Evolutionary conservation across 2,113 vertebrate species (phyloP).

Genomic region (Callipepla squamata): DNA sequence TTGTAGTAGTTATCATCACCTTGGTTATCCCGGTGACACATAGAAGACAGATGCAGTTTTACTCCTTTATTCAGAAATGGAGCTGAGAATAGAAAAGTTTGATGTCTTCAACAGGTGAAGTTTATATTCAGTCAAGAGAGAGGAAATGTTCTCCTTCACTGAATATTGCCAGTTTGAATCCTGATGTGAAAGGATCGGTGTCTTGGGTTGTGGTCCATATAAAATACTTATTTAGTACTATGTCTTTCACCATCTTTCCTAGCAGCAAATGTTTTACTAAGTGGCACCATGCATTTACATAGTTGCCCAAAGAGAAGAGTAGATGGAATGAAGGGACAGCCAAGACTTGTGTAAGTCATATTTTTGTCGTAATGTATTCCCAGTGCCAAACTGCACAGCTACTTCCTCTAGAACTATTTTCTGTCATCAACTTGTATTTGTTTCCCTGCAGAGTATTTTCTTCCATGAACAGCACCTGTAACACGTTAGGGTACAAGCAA

Average conservation of each 20-base stretch:
- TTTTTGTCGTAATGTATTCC: not conserved
- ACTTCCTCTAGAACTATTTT: not conserved
- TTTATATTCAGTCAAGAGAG: not conserved
- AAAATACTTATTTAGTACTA: slow-evolving; percentile 28
- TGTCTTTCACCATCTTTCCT: slow-evolving; percentile 6
- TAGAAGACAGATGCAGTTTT: not conserved
- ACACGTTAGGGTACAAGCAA: not conserved
- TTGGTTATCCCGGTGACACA: not conserved
- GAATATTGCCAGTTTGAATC: slow-evolving; percentile 12
- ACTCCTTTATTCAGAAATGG: not conserved
- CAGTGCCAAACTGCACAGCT: not conserved
- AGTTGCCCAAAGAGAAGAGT: not conserved
- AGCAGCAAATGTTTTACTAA: not conserved
- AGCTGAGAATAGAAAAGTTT: not conserved
- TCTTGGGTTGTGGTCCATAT: slow-evolving; percentile 2
- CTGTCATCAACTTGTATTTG: not conserved
- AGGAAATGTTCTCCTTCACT: not conserved
- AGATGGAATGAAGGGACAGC: not conserved
- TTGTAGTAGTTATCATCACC: fast-evolving
- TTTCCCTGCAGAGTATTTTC: not conserved
- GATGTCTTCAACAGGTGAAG: not conserved
- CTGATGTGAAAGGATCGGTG: slow-evolving; percentile 21
- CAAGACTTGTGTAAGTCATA: not conserved
- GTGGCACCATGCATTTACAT: not conserved
- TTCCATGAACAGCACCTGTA: not conserved